Conservation (phyloP, 2,113 vertebrate species). For the Percina caprodes region DNA sequence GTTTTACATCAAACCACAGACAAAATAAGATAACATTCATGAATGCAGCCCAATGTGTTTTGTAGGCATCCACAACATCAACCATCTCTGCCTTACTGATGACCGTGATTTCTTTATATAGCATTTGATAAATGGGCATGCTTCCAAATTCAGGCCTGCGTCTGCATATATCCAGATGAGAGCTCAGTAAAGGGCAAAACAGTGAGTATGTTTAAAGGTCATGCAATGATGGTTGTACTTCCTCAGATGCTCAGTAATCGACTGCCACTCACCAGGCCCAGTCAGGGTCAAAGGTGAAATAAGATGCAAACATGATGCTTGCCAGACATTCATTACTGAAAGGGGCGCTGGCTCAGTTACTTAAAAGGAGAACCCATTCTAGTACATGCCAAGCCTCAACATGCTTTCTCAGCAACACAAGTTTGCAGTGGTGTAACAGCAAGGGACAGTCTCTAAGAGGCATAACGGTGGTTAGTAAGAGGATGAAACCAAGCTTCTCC, state of each 20-base stretch:
- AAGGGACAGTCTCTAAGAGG: constrained; percentile 38
- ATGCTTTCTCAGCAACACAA: constrained; percentile 26
- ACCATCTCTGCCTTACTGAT: background rate
- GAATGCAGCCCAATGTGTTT: background rate
- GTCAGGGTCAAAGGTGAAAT: constrained; percentile 59
- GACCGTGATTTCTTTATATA: constrained; percentile 23
- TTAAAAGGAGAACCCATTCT: constrained; percentile 30
- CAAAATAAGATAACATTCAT: constrained; percentile 15
- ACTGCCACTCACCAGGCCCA: constrained; percentile 41
- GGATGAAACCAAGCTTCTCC: constrained; percentile 33
- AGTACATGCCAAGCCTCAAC: constrained; percentile 18
- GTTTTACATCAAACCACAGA: constrained; percentile 27
- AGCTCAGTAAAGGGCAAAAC: constrained; percentile 67
- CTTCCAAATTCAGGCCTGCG: constrained; percentile 14
- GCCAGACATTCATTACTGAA: constrained; percentile 54
- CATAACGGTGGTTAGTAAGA: constrained; percentile 26
- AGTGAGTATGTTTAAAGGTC: constrained; percentile 72
- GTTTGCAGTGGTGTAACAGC: constrained; percentile 43
- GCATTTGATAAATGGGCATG: constrained; percentile 6
- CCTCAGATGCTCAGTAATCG: constrained; percentile 56
- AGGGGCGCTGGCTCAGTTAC: constrained; percentile 12
- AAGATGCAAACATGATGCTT: constrained; percentile 29
- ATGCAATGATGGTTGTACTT: constrained; percentile 63
- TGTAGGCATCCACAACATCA: constrained; percentile 1
- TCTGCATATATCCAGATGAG: constrained; percentile 48